A percentile compares a stretch with the other conserved stretches of the same genome.
phyloP scores from a whole-genome alignment of 2,888 invertebrate genomes.

The Callimorpha dominula region DNA sequence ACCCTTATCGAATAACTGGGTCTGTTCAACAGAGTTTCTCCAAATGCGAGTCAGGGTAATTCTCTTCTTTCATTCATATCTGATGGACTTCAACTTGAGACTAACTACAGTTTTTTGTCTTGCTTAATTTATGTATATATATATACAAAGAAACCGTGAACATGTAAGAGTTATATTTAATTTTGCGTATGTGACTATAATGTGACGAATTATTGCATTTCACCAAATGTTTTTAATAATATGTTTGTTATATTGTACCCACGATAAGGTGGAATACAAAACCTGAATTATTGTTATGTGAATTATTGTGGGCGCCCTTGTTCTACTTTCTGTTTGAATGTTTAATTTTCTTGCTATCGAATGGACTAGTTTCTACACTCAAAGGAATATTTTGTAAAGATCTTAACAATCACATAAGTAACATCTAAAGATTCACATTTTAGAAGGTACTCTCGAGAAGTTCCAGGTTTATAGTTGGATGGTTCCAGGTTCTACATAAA shows the following conservation, averaged over 20 bases:
- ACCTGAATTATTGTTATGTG: neutral
- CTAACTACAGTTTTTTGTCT: too few species aligned
- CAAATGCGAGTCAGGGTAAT: neutral
- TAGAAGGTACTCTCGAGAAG: neutral
- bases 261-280: conserved; percentile 2
- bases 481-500: neutral
- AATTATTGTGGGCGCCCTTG: conserved; percentile 2
- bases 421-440: neutral
- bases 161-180: neutral
- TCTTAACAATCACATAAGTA: neutral
- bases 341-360: conserved; percentile 2
- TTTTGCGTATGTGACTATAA: neutral
- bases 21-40: too few species aligned
- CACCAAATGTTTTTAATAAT: neutral
- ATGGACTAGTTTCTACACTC: neutral
- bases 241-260: neutral
- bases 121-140: too few species aligned
- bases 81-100: too few species aligned
- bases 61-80: neutral
- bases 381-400: neutral
- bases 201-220: neutral
- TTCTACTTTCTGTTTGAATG: neutral
- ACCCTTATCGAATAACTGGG: neutral
- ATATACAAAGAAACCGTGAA: neutral
- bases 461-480: neutral